phyloP scores from a whole-genome alignment of 2,888 invertebrate species.

The Allolobophora icterica region DNA sequence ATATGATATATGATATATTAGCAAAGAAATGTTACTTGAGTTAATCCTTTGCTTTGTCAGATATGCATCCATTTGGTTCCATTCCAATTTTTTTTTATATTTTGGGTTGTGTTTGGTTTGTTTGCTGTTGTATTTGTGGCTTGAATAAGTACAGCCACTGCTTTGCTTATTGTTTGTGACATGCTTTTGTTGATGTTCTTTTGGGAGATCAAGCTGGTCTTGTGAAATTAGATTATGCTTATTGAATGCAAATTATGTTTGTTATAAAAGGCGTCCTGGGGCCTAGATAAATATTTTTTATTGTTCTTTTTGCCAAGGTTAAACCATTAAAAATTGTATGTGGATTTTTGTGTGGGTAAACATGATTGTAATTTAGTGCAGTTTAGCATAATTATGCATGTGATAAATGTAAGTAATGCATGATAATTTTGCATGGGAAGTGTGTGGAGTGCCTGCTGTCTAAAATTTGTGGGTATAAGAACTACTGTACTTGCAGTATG shows the following conservation, averaged over 20 bases:
- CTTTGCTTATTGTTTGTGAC: background rate
- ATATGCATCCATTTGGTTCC: background rate
- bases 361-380: background rate
- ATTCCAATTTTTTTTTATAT: background rate
- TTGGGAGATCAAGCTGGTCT: background rate
- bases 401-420: background rate
- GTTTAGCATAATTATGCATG: background rate
- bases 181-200: background rate
- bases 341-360: background rate
- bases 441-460: background rate
- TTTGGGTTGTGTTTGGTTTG: background rate
- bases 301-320: background rate
- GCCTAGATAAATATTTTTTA: background rate
- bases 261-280: background rate
- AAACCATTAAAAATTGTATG: background rate
- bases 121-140: background rate
- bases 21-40: background rate
- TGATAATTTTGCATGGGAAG: conserved; percentile 3
- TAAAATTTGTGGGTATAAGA: background rate
- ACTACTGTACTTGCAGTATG: too few species aligned
- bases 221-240: background rate
- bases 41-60: background rate
- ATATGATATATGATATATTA: background rate
- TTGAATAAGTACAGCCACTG: background rate
- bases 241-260: background rate